Evolutionary conservation across 1,140 invertebrate genomes (phyloP).

Genomic region (Drosophila rufa): DNA sequence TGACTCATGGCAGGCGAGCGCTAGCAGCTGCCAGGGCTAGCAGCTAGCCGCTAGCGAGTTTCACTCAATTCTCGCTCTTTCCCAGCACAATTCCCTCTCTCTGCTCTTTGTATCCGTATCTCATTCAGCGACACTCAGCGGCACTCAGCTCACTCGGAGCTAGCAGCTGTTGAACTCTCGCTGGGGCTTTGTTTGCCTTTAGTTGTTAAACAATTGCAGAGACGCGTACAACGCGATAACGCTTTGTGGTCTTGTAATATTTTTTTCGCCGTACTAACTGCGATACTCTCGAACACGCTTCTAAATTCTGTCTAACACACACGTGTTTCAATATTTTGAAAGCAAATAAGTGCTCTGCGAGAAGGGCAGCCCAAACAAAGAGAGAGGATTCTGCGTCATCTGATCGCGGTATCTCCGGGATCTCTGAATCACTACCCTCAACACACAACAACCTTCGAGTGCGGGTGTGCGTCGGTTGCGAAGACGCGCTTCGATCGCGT

Average conservation of each 20-base stretch:
- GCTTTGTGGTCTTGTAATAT: slow-evolving; percentile 35
- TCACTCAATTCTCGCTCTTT: slow-evolving; percentile 41
- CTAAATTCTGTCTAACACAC: slow-evolving; percentile 24
- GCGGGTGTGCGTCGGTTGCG: slow-evolving; percentile 27
- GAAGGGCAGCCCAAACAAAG: slow-evolving; percentile 38
- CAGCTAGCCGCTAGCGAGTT: slow-evolving; percentile 38
- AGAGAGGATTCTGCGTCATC: slow-evolving; percentile 43
- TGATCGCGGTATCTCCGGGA: slow-evolving; percentile 17
- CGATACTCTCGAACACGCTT: slow-evolving; percentile 9
- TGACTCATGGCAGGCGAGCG: slow-evolving; percentile 37
- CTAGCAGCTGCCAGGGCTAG: slow-evolving; percentile 52
- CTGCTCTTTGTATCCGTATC: slow-evolving; percentile 7
- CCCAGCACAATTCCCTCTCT: background rate
- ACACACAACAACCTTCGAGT: slow-evolving; percentile 39
- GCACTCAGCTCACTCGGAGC: background rate
- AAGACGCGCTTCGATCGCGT: slow-evolving; percentile 61
- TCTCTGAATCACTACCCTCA: slow-evolving; percentile 37
- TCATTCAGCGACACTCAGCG: slow-evolving; percentile 9
- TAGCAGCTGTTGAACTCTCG: slow-evolving; percentile 37
- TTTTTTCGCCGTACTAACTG: slow-evolving; percentile 36
- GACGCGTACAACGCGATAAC: slow-evolving; percentile 63
- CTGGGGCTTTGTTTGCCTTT: slow-evolving; percentile 25
- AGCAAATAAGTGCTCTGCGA: slow-evolving; percentile 27
- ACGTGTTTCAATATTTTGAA: slow-evolving; percentile 50
- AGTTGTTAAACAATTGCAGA: slow-evolving; percentile 70